Evolutionary conservation across 2,888 invertebrate species (phyloP).

Genomic region (Ormyrus pomaceus): DNA sequence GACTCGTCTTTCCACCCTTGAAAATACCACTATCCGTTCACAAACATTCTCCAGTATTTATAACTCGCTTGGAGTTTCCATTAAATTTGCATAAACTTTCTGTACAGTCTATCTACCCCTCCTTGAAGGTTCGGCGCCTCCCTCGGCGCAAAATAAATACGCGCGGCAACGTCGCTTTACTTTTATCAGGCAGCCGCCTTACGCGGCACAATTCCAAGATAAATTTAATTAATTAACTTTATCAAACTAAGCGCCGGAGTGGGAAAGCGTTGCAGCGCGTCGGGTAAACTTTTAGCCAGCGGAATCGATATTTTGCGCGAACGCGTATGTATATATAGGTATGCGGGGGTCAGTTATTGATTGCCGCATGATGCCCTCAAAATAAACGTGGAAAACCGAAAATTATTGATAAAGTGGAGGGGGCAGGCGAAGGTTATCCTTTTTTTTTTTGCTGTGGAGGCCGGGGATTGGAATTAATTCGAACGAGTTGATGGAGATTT

Average conservation of each 20-base stretch:
- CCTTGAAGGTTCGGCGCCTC: not conserved
- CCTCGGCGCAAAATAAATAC: constrained; percentile 11
- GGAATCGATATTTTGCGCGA: constrained; percentile 23
- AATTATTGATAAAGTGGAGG: no score
- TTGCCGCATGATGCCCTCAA: no score
- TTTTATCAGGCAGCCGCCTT: constrained; percentile 14
- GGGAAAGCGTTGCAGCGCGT: not conserved
- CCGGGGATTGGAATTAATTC: no score
- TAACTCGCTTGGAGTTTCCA: constrained; percentile 16
- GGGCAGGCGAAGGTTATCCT: no score
- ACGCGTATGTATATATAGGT: no score
- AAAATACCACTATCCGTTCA: no score
- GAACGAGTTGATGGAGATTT: no score
- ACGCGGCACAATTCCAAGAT: constrained; percentile 27
- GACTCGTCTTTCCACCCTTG: not conserved
- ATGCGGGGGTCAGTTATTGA: no score
- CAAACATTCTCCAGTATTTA: constrained; percentile 34
- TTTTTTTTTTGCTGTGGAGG: no score
- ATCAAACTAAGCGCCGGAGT: constrained; percentile 6
- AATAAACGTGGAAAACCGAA: no score
- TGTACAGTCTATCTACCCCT: not conserved
- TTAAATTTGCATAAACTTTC: constrained; percentile 39
- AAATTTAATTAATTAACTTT: constrained; percentile 51
- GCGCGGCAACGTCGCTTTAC: no score
- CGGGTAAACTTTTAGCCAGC: not conserved